Evolutionary conservation across 2,113 vertebrate species (phyloP), one percentile per base, ranked within the genome.

Genomic region (Colinus virginianus): DNA sequence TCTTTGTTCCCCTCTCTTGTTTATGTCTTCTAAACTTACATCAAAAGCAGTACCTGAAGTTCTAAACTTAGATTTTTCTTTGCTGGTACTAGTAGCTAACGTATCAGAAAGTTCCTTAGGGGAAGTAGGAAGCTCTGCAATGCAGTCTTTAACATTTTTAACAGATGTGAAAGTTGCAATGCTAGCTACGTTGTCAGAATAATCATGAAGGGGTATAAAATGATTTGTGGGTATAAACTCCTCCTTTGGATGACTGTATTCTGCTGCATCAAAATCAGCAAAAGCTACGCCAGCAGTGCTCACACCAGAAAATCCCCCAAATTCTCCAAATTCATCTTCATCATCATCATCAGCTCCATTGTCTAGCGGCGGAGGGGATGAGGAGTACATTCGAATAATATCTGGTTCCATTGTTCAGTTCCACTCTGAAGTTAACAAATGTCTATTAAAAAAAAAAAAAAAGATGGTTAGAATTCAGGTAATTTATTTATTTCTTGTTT

Each of bases 291-390:
- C 93, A 62, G 98, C 97, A 67, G 98, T 96, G 80, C 95, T 97
- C 40, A 98, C 97, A 43, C 97, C 97, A 78, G 98, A 97, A 96
- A 99, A 99, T 26, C 97, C 98, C 86, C 98, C 98, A 79, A 99
- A 99, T 82, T 98, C 98, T 78, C 98, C 98, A 96, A 99, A 99
- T 87, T 99, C 99, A 64, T 99, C 98, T 4, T 99, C 98, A 0
- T 99, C 99, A 0, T 99, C 98, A 6, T 99, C 98, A 58, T 98
- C 98, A 4, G 98, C 98, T 91, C 97, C 98, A 70, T 98, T 98
- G 83, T 98, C 98, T 85, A 99, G 95, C 6, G 98, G 98, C 78
- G 98, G 98, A 9, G 98, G 98, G 58, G 98, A 98, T 59, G 98
- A 98, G 88, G 99, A 98, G 84, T 98, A 98, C 96, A 99, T 98